Evolutionary conservation across 1,140 invertebrate species (phyloP).

Genomic region (Drosophila miranda): DNA sequence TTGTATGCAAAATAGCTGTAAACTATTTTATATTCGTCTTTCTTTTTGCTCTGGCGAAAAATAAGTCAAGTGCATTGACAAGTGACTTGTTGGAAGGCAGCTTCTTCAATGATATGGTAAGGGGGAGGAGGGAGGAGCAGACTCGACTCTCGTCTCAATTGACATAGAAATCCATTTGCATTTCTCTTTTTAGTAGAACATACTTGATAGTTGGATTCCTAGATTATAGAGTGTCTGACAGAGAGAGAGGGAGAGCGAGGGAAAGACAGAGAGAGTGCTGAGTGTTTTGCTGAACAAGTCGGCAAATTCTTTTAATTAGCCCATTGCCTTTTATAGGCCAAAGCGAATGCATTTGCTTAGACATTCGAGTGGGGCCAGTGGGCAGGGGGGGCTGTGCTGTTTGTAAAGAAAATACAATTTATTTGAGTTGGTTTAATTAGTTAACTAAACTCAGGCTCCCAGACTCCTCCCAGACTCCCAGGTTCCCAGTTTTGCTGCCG

Average conservation of each 20-base stretch:
- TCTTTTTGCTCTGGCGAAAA: slow-evolving; percentile 25
- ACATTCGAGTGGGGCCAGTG: slow-evolving; percentile 12
- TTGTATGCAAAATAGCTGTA: slow-evolving; percentile 73
- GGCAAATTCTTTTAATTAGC: slow-evolving; percentile 70
- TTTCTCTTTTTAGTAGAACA: slow-evolving; percentile 39
- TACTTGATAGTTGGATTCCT: slow-evolving; percentile 33
- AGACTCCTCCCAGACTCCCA: not conserved
- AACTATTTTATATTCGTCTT: slow-evolving; percentile 57
- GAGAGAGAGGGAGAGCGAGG: slow-evolving; percentile 4
- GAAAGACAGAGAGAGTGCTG: slow-evolving; percentile 23
- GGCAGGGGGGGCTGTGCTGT: not conserved
- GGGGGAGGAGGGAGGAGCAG: not conserved
- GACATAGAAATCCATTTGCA: slow-evolving; percentile 72
- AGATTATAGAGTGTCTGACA: not conserved
- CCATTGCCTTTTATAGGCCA: slow-evolving; percentile 62
- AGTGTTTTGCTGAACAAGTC: slow-evolving; percentile 45
- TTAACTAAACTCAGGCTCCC: slow-evolving; percentile 13
- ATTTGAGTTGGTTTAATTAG: slow-evolving; percentile 47
- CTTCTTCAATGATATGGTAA: slow-evolving; percentile 5
- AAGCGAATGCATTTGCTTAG: slow-evolving; percentile 57
- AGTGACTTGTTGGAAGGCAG: slow-evolving; percentile 50
- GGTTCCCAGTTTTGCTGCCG: too few relatives aligned
- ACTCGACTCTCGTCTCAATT: slow-evolving; percentile 49
- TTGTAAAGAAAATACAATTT: slow-evolving; percentile 35
- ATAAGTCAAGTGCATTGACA: slow-evolving; percentile 74